Evolutionary conservation across 2,797 vertebrate genomes (phyloP), one percentile per base, ranked within the genome.

Genomic region (Chelonia mydas): DNA sequence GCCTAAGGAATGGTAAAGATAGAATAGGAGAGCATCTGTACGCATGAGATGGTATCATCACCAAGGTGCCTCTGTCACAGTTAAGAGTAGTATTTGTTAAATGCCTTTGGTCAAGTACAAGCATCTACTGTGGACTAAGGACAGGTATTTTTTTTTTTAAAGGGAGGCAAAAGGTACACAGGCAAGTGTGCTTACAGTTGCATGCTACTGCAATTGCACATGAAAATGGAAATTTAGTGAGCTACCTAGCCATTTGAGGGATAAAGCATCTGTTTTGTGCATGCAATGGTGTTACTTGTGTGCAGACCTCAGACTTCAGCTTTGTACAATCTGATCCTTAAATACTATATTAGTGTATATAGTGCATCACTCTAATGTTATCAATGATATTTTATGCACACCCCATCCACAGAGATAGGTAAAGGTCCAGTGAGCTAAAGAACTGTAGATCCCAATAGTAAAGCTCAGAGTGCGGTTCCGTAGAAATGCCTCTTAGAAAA

Each of bases 1-100:
- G 77, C 72, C 90, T 51, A 84, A 87, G 94, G 93, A 95, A 97
- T 90, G 90, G 95, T 6, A 13, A 97, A 96, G 96, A 93, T 83
- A 88, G 90, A 90, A 89, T 1, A 87, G 95, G 93, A 96, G 80
- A 84, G 92, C 90, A 95, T 94, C 95, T 88, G 87, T 96, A 57
- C 2, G 0, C 80, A 54, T 84, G 88, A 94, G 92, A 89, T 90
- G 92, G 87, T 96, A 88, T 95, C 88, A 94, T 77, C 16, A 95
- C 6, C 41, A 78, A 91, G 65, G 81, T 86, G 82, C 76, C 94
- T 68, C 84, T 92, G 68, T 93, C 81, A 45, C 33, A 77, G 23
- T 76, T 90, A 91, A 96, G 93, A 89, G 91, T 2, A 54, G 84
- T 80, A 55, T 47, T 57, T 45, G 19, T 89, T 47, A 89, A 45